A percentile compares a stretch with the other conserved stretches of the same genome.
Evolutionary conservation across 2,888 invertebrate genomes (phyloP).

Genomic region (Julus scanicus): DNA sequence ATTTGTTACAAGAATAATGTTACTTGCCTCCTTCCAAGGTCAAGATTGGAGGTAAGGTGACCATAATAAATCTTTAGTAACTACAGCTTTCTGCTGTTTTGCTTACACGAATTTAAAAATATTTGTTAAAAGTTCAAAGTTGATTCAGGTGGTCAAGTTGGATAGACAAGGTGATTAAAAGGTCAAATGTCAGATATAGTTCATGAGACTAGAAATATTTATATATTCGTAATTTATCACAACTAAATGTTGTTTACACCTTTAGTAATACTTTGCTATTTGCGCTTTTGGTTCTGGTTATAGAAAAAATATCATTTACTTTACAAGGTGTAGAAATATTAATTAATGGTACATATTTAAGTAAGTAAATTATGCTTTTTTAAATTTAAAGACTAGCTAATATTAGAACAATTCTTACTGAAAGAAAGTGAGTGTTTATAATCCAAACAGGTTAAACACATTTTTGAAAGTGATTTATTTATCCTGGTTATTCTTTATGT

Average conservation of each 20-base stretch:
- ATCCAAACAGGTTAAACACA: no score
- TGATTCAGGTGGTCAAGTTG: constrained; percentile 16
- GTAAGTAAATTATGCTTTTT: neutral
- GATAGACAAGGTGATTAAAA: neutral
- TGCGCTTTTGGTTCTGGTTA: neutral
- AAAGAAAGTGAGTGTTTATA: neutral
- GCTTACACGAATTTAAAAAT: neutral
- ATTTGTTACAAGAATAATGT: no score
- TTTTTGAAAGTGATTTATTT: no score
- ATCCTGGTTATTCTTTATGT: no score
- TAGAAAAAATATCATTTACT: neutral
- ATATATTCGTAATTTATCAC: neutral
- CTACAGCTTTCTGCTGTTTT: no score
- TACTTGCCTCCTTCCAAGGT: no score
- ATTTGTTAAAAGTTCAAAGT: neutral
- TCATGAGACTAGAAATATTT: neutral
- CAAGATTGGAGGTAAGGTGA: no score
- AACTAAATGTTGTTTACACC: neutral
- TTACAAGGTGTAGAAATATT: neutral
- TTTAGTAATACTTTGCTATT: neutral
- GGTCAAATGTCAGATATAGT: constrained; percentile 25
- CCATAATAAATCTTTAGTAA: no score
- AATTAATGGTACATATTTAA: neutral
- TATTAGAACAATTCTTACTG: neutral
- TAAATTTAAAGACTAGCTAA: neutral